Percentiles rank a stretch among this genome's conserved stretches.
phyloP scores from a whole-genome alignment of 2,113 vertebrate genomes.

The Mungos mungo region DNA sequence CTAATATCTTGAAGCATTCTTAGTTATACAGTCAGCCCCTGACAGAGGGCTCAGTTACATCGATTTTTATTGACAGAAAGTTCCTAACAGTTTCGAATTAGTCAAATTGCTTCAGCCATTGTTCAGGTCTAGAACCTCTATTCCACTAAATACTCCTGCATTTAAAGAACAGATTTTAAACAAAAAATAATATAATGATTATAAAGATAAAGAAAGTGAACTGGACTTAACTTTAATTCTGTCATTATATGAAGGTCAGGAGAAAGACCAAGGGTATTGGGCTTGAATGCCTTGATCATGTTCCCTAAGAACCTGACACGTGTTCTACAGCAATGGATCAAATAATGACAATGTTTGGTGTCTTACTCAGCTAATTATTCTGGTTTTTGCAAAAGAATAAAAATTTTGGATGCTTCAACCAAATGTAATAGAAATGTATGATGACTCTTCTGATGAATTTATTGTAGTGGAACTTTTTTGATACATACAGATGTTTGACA shows the following conservation, averaged over 20 bases:
- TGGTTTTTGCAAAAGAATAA: background rate
- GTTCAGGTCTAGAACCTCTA: background rate
- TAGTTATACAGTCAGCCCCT: background rate
- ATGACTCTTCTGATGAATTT: background rate
- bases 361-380: background rate
- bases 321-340: background rate
- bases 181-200: background rate
- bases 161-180: background rate
- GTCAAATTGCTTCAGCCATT: background rate
- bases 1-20: background rate
- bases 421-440: background rate
- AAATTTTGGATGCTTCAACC: background rate
- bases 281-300: background rate
- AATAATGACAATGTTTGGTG: background rate
- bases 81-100: background rate
- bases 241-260: background rate
- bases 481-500: background rate
- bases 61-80: background rate
- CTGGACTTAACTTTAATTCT: background rate
- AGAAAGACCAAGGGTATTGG: background rate
- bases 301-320: background rate
- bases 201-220: constrained; percentile 13
- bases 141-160: background rate
- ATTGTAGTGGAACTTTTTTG: background rate
- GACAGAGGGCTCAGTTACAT: background rate